phyloP scores from a whole-genome alignment of 2,888 invertebrate genomes.

The Microplitis deprimator region DNA sequence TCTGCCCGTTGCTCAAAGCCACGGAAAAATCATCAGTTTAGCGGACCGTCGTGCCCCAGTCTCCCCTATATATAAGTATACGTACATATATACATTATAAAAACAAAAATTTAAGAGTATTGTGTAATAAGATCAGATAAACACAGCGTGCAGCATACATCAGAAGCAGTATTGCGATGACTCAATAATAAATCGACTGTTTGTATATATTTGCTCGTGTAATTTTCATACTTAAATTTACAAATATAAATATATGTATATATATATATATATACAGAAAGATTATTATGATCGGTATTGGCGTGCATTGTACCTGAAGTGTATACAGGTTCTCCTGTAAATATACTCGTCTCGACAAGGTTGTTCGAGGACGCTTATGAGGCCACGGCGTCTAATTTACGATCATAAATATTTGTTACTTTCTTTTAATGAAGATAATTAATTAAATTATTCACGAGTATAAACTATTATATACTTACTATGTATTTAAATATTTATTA shows the following conservation, averaged over 20 bases:
- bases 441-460: background rate
- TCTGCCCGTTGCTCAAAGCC: too few species aligned
- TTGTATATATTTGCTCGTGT: constrained; percentile 23
- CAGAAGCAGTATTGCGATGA: constrained; percentile 20
- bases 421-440: constrained; percentile 4
- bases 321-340: background rate
- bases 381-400: constrained; percentile 8
- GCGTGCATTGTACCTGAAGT: constrained; percentile 6
- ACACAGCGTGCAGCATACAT: background rate
- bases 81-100: background rate
- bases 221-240: constrained; percentile 25
- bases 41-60: too few species aligned
- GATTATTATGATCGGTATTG: background rate
- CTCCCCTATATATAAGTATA: too few species aligned
- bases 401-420: constrained; percentile 9
- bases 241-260: background rate
- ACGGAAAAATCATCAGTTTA: too few species aligned
- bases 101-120: background rate
- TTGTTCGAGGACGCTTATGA: constrained; percentile 35
- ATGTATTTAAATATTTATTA: background rate
- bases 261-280: background rate
- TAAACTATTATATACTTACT: background rate
- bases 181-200: constrained; percentile 37
- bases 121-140: constrained; percentile 37
- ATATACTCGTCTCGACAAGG: constrained; percentile 35